phyloP scores from a whole-genome alignment of 2,113 vertebrate genomes.

The Cromileptes altivelis region DNA sequence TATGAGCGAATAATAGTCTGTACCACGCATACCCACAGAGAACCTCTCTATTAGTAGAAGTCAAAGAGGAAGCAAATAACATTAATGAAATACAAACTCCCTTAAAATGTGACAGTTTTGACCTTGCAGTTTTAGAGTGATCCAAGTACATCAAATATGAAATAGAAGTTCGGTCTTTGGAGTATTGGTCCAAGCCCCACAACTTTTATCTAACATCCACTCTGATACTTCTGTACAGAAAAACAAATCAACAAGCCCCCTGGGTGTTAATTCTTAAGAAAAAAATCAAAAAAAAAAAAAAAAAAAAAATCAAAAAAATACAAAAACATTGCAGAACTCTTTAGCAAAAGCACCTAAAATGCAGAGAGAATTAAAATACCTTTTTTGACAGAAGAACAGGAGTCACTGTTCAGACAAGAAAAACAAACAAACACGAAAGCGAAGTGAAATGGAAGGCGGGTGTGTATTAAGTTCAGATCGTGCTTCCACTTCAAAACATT shows the following conservation, averaged over 20 bases:
- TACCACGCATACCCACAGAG: conserved; percentile 22
- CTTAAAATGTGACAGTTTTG: conserved; percentile 51
- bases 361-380: conserved; percentile 72
- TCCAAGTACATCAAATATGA: conserved; percentile 59
- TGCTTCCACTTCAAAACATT: conserved; percentile 60
- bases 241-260: conserved; percentile 32
- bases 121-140: conserved; percentile 58
- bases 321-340: conserved; percentile 47
- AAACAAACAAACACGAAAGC: conserved; percentile 35
- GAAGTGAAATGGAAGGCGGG: conserved; percentile 63
- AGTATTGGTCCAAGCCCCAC: conserved; percentile 72
- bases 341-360: conserved; percentile 74
- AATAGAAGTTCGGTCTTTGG: conserved; percentile 67
- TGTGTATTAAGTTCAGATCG: conserved; percentile 56
- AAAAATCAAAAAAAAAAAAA: conserved; percentile 13
- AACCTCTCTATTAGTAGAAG: conserved; percentile 41
- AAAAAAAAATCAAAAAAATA: conserved; percentile 16
- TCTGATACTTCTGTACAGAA: conserved; percentile 73
- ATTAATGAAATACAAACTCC: conserved; percentile 57
- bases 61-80: conserved; percentile 40
- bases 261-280: conserved; percentile 58
- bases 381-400: conserved; percentile 45
- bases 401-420: conserved; percentile 37
- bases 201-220: conserved; percentile 70
- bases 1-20: conserved; percentile 41